phyloP scores from a whole-genome alignment of 2,113 vertebrate species.

The Tympanuchus pallidicinctus region DNA sequence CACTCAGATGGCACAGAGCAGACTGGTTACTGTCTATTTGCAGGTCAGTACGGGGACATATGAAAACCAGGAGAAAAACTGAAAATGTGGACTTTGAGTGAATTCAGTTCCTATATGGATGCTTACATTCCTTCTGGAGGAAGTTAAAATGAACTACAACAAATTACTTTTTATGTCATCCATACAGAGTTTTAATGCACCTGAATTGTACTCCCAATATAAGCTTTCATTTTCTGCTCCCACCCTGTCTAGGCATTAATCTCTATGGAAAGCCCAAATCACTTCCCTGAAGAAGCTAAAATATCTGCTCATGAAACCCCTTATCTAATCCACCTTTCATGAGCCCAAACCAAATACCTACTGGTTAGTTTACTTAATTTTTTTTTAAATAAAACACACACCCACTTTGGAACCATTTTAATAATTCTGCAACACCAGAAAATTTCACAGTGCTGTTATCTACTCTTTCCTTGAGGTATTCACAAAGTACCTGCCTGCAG shows the following conservation, averaged over 20 bases:
- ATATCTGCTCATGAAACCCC: neutral
- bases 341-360: neutral
- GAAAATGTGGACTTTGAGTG: neutral
- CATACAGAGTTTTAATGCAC: neutral
- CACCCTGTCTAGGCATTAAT: neutral
- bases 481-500: neutral
- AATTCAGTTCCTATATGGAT: fast-evolving
- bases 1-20: fast-evolving
- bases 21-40: neutral
- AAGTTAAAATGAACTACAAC: neutral
- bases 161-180: neutral
- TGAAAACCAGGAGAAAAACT: neutral
- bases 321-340: neutral
- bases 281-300: neutral
- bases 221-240: neutral
- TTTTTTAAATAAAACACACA: neutral
- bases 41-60: fast-evolving
- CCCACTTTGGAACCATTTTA: neutral
- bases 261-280: fast-evolving
- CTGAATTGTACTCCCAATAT: neutral
- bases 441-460: neutral
- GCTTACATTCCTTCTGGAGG: neutral
- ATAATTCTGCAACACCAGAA: neutral
- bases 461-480: neutral
- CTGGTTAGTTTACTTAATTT: fast-evolving